These are phyloP conservation scores for Epinephelus moara DNA, from an alignment of 2,113 vertebrate species.

Conservation along the genomic window DNA sequence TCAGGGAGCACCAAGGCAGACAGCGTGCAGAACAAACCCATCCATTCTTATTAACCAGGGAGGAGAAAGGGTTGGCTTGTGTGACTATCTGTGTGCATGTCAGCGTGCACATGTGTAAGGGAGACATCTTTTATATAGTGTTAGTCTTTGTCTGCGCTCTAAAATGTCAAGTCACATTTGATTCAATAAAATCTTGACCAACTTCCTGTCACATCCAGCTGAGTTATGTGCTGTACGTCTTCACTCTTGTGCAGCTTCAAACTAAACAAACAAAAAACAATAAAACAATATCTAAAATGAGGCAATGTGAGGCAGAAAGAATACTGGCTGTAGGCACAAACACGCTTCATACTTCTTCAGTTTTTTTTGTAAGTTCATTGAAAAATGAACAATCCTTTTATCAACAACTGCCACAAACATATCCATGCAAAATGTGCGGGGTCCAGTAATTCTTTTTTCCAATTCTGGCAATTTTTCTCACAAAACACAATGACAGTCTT, in stretches of 20 bases:
- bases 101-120: slow-evolving; percentile 1
- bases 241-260: background rate
- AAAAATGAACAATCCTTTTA: background rate
- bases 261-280: background rate
- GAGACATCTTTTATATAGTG: slow-evolving; percentile 17
- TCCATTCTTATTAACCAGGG: slow-evolving; percentile 71
- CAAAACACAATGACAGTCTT: background rate
- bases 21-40: slow-evolving; percentile 68
- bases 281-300: background rate
- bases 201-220: background rate
- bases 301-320: background rate
- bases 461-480: background rate
- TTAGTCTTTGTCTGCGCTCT: background rate
- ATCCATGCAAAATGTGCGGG: background rate
- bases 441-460: background rate
- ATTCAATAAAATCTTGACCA: background rate
- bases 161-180: background rate
- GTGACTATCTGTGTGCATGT: background rate
- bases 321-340: background rate
- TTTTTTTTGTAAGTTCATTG: background rate
- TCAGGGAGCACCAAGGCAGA: slow-evolving; percentile 52
- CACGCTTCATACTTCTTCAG: background rate
- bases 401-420: background rate
- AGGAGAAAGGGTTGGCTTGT: slow-evolving; percentile 33
- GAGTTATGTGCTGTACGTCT: background rate